phyloP scores from a whole-genome alignment of 92 coral and sea anemone species.

The Bergia puertoricense region DNA sequence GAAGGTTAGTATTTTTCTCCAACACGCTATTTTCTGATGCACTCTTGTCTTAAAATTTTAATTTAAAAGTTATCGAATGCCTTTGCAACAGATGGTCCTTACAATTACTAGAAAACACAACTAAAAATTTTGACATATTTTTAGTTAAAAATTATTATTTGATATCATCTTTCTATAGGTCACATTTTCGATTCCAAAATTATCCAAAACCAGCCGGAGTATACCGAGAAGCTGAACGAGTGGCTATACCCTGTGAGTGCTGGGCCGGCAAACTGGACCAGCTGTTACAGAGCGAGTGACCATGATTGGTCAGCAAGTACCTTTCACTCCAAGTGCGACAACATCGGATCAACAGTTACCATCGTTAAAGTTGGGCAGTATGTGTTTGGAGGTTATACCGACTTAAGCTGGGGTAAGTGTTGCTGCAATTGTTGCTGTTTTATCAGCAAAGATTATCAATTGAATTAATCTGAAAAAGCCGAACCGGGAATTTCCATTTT shows the following conservation, averaged over 20 bases:
- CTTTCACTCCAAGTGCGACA: slow-evolving; percentile 18
- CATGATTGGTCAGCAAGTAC: slow-evolving; percentile 23
- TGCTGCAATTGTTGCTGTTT: background rate
- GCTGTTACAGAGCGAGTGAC: slow-evolving; percentile 19
- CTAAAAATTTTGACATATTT: too few species aligned
- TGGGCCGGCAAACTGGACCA: slow-evolving; percentile 3
- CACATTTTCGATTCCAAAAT: slow-evolving; percentile 61
- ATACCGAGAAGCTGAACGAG: slow-evolving; percentile 60
- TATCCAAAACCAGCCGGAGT: slow-evolving; percentile 50
- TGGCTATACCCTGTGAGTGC: slow-evolving; percentile 74
- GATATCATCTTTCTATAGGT: slow-evolving; percentile 16
- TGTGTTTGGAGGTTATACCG: slow-evolving; percentile 23
- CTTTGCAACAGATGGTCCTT: too few species aligned
- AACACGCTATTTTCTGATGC: too few species aligned
- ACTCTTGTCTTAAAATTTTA: too few species aligned
- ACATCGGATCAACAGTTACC: background rate
- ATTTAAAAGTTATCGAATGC: too few species aligned
- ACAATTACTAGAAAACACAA: too few species aligned
- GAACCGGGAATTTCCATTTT: too few species aligned
- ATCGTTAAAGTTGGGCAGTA: slow-evolving; percentile 19
- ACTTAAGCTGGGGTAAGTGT: slow-evolving; percentile 1
- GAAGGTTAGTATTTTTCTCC: too few species aligned
- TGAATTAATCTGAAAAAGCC: too few species aligned
- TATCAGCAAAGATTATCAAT: background rate
- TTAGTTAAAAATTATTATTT: too few species aligned